These are phyloP conservation scores for Globicephala melas DNA, from an alignment of 2,113 vertebrate species.

Conservation along the genomic window DNA sequence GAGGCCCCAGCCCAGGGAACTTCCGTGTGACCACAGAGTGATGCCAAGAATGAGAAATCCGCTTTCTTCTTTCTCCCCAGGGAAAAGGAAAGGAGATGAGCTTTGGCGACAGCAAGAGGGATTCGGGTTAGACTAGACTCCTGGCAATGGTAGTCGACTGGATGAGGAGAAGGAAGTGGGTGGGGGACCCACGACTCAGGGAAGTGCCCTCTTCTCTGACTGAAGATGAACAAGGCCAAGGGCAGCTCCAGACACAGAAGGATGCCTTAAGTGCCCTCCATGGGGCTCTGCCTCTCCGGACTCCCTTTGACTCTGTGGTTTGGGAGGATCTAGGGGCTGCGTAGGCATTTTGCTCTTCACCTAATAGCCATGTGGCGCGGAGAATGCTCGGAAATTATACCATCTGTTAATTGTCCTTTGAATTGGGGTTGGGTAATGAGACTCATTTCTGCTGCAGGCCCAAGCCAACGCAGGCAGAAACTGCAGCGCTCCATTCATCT, in stretches of 20 bases:
- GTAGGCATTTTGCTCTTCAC: constrained; percentile 61
- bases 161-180: neutral
- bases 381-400: constrained; percentile 70
- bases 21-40: neutral
- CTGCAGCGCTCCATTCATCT: constrained; percentile 27
- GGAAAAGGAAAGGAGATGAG: neutral
- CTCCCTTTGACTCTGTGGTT: neutral
- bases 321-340: constrained; percentile 23
- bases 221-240: neutral
- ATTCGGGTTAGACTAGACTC: neutral
- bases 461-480: neutral
- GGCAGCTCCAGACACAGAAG: neutral
- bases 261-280: neutral
- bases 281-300: neutral
- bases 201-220: neutral
- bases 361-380: constrained; percentile 62
- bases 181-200: neutral
- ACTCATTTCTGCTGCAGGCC: constrained; percentile 58
- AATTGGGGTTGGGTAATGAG: constrained; percentile 59
- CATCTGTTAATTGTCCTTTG: constrained; percentile 74
- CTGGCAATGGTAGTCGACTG: neutral
- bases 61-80: neutral
- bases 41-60: neutral
- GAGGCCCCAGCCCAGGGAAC: neutral
- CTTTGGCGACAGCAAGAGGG: neutral